Evolutionary conservation across 2,888 invertebrate genomes (phyloP).

Genomic region (Tuta absoluta): DNA sequence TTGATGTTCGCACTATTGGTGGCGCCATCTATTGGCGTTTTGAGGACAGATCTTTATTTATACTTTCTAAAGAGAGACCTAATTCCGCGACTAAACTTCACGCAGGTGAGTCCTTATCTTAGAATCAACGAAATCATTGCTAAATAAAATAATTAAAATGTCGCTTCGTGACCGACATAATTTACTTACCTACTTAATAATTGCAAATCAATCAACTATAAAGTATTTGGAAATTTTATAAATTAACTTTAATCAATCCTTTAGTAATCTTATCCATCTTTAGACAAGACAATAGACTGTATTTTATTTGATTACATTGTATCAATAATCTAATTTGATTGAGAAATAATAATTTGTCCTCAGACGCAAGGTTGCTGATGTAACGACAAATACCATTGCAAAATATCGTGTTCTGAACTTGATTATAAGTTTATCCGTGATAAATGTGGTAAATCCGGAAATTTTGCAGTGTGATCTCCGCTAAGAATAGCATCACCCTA

Average conservation of each 20-base stretch:
- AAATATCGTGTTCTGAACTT: neutral
- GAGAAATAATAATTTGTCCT: conserved; percentile 12
- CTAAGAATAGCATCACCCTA: too few relatives aligned
- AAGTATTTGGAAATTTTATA: conserved; percentile 1
- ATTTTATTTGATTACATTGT: neutral
- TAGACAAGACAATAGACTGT: conserved; percentile 7
- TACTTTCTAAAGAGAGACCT: too few relatives aligned
- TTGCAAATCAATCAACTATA: neutral
- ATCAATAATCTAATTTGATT: conserved; percentile 11
- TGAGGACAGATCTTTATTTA: too few relatives aligned
- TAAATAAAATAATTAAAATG: too few relatives aligned
- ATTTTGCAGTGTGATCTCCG: too few relatives aligned
- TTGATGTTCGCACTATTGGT: too few relatives aligned
- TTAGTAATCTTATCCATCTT: neutral
- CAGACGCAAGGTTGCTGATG: conserved; percentile 10
- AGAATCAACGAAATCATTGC: too few relatives aligned
- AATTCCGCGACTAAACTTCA: too few relatives aligned
- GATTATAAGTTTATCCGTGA: neutral
- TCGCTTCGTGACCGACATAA: too few relatives aligned
- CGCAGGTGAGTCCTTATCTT: too few relatives aligned
- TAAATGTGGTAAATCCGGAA: neutral
- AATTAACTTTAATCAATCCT: neutral
- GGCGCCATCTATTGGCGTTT: too few relatives aligned
- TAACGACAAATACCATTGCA: neutral
- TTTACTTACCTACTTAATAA: neutral